Percentiles rank a stretch among this genome's conserved stretches.
Conservation (phyloP, 2,797 vertebrate species). For the Scolopax bukidnonensis region DNA sequence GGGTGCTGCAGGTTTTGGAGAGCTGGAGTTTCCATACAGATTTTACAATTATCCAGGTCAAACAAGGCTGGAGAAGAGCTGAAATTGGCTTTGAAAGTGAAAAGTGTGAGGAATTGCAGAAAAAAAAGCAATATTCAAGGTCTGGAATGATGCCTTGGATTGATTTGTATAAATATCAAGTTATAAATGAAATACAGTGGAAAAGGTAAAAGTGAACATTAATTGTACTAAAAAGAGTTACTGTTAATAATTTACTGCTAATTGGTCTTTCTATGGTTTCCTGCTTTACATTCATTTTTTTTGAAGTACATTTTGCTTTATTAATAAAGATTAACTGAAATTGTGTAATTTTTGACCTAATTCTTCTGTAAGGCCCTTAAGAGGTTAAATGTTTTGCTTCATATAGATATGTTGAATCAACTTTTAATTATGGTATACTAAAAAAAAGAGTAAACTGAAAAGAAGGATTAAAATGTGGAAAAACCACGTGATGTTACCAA, state of each 20-base stretch:
- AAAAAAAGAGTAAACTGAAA: neutral
- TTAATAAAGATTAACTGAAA: neutral
- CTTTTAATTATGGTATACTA: neutral
- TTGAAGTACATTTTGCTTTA: neutral
- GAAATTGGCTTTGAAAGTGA: too few relatives aligned
- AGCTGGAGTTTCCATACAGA: too few relatives aligned
- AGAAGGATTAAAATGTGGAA: neutral
- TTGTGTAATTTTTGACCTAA: neutral
- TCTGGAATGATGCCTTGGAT: neutral
- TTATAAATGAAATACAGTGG: neutral
- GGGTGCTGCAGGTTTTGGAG: too few relatives aligned
- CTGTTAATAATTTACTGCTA: neutral
- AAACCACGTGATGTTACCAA: fast-evolving
- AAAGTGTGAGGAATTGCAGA: too few relatives aligned
- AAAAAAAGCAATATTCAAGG: neutral
- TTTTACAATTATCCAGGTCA: too few relatives aligned
- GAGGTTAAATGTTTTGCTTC: neutral
- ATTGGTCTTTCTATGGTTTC: neutral
- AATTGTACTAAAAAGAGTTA: neutral
- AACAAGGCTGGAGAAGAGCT: too few relatives aligned
- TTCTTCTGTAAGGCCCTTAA: neutral
- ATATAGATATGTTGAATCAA: fast-evolving
- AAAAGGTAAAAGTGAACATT: neutral
- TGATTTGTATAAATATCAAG: neutral
- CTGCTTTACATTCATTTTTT: neutral